A percentile compares a stretch with the other conserved stretches of the same genome.
phyloP scores from a whole-genome alignment of 2,113 vertebrate genomes.

The Uropsilus gracilis region DNA sequence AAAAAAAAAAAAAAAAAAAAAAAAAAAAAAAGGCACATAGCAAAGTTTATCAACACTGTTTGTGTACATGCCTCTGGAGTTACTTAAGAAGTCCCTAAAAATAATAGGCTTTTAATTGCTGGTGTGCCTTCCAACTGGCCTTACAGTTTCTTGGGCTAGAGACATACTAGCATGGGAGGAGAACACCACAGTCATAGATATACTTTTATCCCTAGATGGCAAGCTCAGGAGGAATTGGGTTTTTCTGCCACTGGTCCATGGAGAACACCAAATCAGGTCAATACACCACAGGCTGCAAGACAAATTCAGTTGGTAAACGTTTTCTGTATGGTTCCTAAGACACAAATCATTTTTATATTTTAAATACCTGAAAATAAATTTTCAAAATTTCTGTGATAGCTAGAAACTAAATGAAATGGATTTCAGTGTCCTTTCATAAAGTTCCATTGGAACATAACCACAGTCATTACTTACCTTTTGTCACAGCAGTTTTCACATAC shows the following conservation, averaged over 20 bases:
- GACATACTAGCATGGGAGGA: background rate
- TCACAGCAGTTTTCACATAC: background rate
- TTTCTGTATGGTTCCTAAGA: background rate
- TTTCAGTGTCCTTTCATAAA: background rate
- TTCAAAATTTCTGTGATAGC: background rate
- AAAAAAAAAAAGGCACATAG: no score
- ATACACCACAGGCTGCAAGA: background rate
- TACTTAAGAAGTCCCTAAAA: background rate
- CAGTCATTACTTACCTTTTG: background rate
- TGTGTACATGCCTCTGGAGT: background rate
- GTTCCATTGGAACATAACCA: background rate
- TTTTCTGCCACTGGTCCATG: background rate
- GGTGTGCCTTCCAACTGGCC: background rate
- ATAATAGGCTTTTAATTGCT: background rate
- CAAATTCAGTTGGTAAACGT: background rate
- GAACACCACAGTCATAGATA: background rate
- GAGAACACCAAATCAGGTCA: background rate
- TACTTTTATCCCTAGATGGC: background rate
- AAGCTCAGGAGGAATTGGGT: background rate
- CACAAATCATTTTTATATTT: background rate
- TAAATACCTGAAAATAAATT: conserved; percentile 9
- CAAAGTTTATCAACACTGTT: no score
- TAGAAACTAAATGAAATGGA: background rate
- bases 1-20: no score
- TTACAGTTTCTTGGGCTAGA: background rate